A percentile compares a stretch with the other conserved stretches of the same genome.
phyloP scores from a whole-genome alignment of 2,797 vertebrate species.

The Neostethus bicornis region DNA sequence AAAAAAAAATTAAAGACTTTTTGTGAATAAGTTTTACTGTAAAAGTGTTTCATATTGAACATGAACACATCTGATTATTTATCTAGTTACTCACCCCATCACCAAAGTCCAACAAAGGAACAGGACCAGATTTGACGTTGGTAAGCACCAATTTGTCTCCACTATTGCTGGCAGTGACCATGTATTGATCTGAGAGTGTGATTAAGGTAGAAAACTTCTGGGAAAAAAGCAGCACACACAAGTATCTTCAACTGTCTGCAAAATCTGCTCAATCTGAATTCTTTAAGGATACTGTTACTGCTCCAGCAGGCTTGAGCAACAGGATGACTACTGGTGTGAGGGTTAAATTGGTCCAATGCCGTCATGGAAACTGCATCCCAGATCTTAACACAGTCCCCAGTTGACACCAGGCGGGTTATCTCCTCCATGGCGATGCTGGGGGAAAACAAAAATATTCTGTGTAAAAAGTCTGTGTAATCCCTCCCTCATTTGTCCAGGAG shows the following conservation, averaged over 20 bases:
- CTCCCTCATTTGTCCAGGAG: too few species aligned
- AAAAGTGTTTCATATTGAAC: not conserved
- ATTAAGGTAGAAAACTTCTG: conserved; percentile 63
- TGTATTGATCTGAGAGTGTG: conserved; percentile 87
- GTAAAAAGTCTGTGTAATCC: too few species aligned
- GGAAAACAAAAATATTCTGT: not conserved
- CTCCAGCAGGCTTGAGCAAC: conserved; percentile 92
- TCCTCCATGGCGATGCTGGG: conserved; percentile 87
- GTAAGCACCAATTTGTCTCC: conserved; percentile 96
- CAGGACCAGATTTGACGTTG: conserved; percentile 88
- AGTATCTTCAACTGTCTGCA: not conserved
- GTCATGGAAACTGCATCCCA: conserved; percentile 91
- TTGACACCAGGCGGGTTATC: conserved; percentile 86
- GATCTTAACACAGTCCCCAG: conserved; percentile 94
- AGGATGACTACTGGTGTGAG: conserved; percentile 83
- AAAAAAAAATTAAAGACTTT: too few species aligned
- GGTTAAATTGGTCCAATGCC: conserved; percentile 92
- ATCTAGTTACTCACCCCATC: conserved; percentile 92
- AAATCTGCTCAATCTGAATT: too few species aligned
- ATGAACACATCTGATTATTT: not conserved
- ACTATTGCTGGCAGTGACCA: conserved; percentile 89
- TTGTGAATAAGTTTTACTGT: too few species aligned
- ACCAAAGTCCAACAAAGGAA: conserved; percentile 88
- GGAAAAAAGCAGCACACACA: too few species aligned
- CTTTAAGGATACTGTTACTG: conserved; percentile 91